Percentiles rank a stretch among this genome's conserved stretches.
These are phyloP conservation scores for Nemotelus pantherinus DNA, from an alignment of 2,888 invertebrate species.

Conservation along the genomic window DNA sequence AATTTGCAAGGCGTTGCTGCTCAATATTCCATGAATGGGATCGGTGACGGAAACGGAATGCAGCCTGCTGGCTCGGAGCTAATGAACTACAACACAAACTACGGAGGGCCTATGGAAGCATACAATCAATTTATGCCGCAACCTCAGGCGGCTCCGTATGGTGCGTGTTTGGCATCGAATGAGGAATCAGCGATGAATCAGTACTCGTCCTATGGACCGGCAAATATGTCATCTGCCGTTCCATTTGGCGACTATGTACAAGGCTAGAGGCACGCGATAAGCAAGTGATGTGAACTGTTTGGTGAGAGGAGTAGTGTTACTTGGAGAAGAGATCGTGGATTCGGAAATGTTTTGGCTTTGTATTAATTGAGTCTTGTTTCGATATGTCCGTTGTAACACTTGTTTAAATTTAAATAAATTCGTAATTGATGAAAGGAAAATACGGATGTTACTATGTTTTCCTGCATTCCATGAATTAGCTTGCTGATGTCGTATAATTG, in stretches of 20 bases:
- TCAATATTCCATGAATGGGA: constrained; percentile 8
- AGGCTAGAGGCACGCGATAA: background rate
- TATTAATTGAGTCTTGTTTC: background rate
- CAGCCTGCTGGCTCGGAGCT: background rate
- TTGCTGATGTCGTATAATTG: too few species aligned
- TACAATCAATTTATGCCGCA: background rate
- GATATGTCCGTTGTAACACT: background rate
- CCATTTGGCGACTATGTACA: background rate
- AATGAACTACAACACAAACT: constrained; percentile 9
- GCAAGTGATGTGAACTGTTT: background rate
- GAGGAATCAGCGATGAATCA: background rate
- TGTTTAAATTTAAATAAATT: constrained; percentile 2
- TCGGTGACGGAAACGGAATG: constrained; percentile 1
- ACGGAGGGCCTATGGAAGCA: constrained; percentile 9
- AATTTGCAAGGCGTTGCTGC: background rate
- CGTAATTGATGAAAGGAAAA: too few species aligned
- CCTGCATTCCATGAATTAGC: too few species aligned
- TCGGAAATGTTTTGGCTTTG: background rate
- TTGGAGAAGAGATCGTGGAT: background rate
- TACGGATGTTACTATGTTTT: too few species aligned
- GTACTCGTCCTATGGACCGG: constrained; percentile 14
- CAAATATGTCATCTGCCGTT: background rate
- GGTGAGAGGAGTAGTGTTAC: background rate
- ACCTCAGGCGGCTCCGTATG: constrained; percentile 25
- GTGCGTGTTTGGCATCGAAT: background rate